Conservation (phyloP, 2,113 vertebrate species). For the Psittacara wagleri region DNA sequence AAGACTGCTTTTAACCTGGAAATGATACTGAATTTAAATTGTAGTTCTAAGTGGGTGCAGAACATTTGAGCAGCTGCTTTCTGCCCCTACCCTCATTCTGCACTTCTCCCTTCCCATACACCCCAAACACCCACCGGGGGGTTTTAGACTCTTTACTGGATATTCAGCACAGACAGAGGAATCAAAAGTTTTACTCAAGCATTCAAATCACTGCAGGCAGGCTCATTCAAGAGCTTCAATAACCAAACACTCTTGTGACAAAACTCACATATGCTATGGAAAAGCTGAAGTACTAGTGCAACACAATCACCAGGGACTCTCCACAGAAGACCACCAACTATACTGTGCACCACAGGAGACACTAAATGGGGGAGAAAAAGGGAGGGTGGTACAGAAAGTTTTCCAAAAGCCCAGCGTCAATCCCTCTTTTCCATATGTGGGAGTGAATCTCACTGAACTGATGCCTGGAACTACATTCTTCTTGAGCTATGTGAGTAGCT, state of each 20-base stretch:
- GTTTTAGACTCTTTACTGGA: neutral
- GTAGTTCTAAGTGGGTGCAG: neutral
- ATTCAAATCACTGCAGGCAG: conserved; percentile 27
- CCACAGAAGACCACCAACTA: neutral
- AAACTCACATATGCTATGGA: neutral
- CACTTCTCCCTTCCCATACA: neutral
- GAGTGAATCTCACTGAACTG: neutral
- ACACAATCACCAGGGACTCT: neutral
- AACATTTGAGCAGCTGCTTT: neutral
- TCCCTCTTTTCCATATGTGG: neutral
- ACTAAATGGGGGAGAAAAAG: neutral
- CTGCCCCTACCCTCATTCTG: neutral
- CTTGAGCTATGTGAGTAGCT: fast-evolving
- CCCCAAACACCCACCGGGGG: neutral
- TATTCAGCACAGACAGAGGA: neutral
- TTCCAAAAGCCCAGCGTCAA: neutral
- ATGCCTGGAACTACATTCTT: neutral
- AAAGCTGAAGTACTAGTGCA: neutral
- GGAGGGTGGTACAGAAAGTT: neutral
- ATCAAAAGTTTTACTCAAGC: conserved; percentile 24
- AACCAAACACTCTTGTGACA: neutral
- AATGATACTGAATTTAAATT: neutral
- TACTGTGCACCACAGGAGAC: neutral
- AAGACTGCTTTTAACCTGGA: conserved; percentile 1
- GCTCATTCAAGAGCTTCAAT: neutral